Conservation (phyloP, 2,888 invertebrate genomes). For the Chesias legatella region DNA sequence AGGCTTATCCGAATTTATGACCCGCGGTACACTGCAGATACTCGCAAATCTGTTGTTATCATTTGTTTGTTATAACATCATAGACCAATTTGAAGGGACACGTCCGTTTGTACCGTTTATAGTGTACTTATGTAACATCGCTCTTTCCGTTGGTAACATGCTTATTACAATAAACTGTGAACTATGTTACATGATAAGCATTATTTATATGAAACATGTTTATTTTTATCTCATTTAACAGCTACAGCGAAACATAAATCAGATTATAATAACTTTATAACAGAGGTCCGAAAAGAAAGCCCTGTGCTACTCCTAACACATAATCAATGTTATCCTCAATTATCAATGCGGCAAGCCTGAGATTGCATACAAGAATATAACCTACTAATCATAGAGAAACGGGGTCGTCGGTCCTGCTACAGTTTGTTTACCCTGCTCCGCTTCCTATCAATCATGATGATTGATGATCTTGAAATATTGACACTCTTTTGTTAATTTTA, state of each 20-base stretch:
- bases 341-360: constrained; percentile 8
- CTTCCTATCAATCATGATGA: constrained; percentile 60
- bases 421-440: constrained; percentile 31
- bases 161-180: not conserved
- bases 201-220: too few species aligned
- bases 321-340: constrained; percentile 4
- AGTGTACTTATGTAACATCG: constrained; percentile 18
- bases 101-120: constrained; percentile 2
- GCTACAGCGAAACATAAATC: too few species aligned
- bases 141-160: constrained; percentile 2
- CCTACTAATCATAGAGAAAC: constrained; percentile 22
- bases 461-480: constrained; percentile 47
- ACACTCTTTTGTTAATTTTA: constrained; percentile 43
- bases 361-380: constrained; percentile 11
- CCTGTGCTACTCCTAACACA: constrained; percentile 1
- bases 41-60: constrained; percentile 22
- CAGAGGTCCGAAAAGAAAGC: constrained; percentile 1
- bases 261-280: not conserved
- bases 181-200: too few species aligned
- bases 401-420: constrained; percentile 24
- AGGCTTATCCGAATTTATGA: constrained; percentile 28
- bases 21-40: constrained; percentile 14
- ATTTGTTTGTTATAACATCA: constrained; percentile 17
- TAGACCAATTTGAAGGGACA: constrained; percentile 11
- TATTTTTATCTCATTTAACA: too few species aligned